Percentiles rank a stretch among this genome's conserved stretches.
phyloP scores from a whole-genome alignment of 2,888 invertebrate genomes.

The Adelphocoris suturalis region DNA sequence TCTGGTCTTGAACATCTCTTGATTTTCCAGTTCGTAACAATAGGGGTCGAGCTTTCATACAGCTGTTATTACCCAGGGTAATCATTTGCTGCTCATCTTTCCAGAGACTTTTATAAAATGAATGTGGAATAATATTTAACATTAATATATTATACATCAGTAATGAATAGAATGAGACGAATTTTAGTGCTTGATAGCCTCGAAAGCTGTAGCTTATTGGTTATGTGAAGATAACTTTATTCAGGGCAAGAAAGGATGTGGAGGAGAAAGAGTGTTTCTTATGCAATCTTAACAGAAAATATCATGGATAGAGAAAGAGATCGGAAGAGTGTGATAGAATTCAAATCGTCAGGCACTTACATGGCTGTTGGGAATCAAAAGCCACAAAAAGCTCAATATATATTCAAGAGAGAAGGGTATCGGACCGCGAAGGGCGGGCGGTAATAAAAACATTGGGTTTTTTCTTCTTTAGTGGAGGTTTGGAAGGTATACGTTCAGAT shows the following conservation, averaged over 20 bases:
- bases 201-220: neutral
- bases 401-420: conserved; percentile 19
- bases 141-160: too few relatives aligned
- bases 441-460: conserved; percentile 32
- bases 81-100: too few relatives aligned
- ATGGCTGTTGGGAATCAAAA: conserved; percentile 36
- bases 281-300: conserved; percentile 36
- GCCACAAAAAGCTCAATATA: conserved; percentile 39
- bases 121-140: too few relatives aligned
- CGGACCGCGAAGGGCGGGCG: neutral
- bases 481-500: conserved; percentile 13
- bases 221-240: neutral
- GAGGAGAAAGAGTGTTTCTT: neutral
- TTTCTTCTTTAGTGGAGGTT: neutral
- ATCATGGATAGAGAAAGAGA: neutral
- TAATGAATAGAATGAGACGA: too few relatives aligned
- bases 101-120: too few relatives aligned
- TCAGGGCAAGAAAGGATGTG: neutral
- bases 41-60: too few relatives aligned
- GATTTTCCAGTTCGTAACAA: too few relatives aligned
- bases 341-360: conserved; percentile 32
- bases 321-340: conserved; percentile 28
- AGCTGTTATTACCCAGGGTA: too few relatives aligned
- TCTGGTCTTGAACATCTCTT: too few relatives aligned
- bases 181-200: neutral